Evolutionary conservation across 35 echinoderm and acorn worm genomes (phyloP).

Genomic region (Lytechinus variegatus): DNA sequence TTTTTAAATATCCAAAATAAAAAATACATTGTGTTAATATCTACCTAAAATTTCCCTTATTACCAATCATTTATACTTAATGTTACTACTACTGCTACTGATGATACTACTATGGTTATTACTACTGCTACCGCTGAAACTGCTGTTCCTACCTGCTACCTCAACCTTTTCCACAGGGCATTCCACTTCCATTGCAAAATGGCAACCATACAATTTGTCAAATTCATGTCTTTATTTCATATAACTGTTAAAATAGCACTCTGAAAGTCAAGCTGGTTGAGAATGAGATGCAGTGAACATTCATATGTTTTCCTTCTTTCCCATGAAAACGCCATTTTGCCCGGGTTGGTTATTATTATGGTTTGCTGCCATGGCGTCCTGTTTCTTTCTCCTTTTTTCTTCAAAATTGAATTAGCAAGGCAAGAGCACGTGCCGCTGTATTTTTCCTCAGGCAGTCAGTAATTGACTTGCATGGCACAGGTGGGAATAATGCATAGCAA

Average conservation of each 20-base stretch:
- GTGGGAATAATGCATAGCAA: constrained; percentile 18
- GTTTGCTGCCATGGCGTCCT: neutral
- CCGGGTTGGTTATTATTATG: neutral
- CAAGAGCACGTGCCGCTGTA: neutral
- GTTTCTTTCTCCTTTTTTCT: neutral
- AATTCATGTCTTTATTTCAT: too few species aligned
- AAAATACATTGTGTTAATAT: neutral
- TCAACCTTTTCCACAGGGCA: too few species aligned
- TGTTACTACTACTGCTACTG: too few species aligned
- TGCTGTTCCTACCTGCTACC: too few species aligned
- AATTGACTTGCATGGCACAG: constrained; percentile 10
- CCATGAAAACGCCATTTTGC: neutral
- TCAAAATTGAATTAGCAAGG: constrained; percentile 5
- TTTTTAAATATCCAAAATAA: too few species aligned
- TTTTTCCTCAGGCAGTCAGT: neutral
- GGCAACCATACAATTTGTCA: neutral
- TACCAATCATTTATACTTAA: neutral
- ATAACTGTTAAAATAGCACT: too few species aligned
- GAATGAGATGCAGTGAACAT: too few species aligned
- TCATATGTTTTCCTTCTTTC: neutral
- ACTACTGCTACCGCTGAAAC: too few species aligned
- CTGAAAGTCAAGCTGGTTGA: too few species aligned
- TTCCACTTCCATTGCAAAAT: too few species aligned
- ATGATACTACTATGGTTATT: neutral
- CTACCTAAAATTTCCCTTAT: neutral